Evolutionary conservation across 2,888 invertebrate species (phyloP), one percentile per base, ranked within the genome.

Genomic region (Erynnis tages): DNA sequence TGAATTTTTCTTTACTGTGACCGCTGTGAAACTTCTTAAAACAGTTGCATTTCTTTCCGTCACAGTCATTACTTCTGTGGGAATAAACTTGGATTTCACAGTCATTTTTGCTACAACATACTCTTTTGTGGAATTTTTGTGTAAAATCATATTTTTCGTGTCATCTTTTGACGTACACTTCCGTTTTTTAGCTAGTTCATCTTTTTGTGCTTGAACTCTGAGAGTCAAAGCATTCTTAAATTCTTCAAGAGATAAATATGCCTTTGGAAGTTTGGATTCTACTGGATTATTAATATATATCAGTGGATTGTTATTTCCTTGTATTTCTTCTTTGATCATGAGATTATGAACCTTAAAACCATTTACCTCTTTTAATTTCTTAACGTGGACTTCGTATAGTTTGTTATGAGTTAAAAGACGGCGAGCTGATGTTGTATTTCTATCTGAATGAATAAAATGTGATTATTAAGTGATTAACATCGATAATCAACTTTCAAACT

Each of bases 241-340:
- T 57, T 82, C 75, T 29, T 79, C 69, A 29, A 74, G 19, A 3
- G 75, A 68, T 6, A 87, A 46, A 57, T 65, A 86, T 0, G 86
- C 62, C 2, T 80, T 66, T 0, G 87, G 80, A 48, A 82, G 40
- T 56, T 71, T 70, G 0, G 85, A 71, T 71, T 88, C 88, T 0
- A 88, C 72, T 0, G 88, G 88, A 45, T 88, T 88, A 37, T 73
- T 73, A 23, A 88, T 79, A 40, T 86, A 88, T 27, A 88, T 73
- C 0, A 79, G 50, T 4, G 77, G 66, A 7, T 68, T 63, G 0
- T 52, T 43, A 1, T 56, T 37, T 6, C 56, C 54, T 34, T 55
- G 54, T 2, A 46, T 10, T 8, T 30, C 61, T 53, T 67, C 64
- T 59, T 69, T 73, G 7, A 83, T 57, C 10, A 66, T 32, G 1